Base-by-base conservation (phyloP, 1,140 invertebrate species). In the Armadillidium nasatum region DNA sequence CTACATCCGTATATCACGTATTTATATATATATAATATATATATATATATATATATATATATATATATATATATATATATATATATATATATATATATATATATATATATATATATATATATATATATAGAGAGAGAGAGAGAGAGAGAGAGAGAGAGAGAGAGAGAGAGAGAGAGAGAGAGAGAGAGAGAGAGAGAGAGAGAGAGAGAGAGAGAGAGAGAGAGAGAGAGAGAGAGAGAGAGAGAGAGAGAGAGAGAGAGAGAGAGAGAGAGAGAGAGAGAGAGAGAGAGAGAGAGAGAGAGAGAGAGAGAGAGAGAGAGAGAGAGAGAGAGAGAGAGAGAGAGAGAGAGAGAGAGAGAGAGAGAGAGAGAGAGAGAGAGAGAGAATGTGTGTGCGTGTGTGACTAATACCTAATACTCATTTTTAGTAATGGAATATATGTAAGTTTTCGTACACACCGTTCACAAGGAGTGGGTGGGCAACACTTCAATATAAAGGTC, bases 261-360 rank as follows among this genome's bases (percentile, higher is more conserved):
- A 66, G 54, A 66, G 54, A 66, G 54, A 66, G 54, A 66, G 54
- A 66, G 54, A 66, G 54, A 66, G 54, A 66, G 54, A 66, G 54
- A 66, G 54, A 66, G 54, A 66, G 54, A 66, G 54, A 66, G 54
- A 66, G 54, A 66, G 54, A 66, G 54, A 66, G 54, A 66, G 54
- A 66, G 54, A 66, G 54, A 66, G 54, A 73, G n/a, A 73, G n/a
- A 73, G 7, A 50, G 43, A 72, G 71, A 50, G 72, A 50, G 44
- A 73, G 72, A 73, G 72, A 73, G 71, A 72, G 71, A 72, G 71
- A 72, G 71, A 72, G 71, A 72, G 71, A 72, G 71, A 72, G 71
- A 72, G 71, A 72, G 68, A 70, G 69, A 71, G 21, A 45, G 44
- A 45, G 22, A 72, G 22, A 44, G 23, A 72, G 71, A 44, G 43